Evolutionary conservation across 2,888 invertebrate genomes (phyloP).

Genomic region (Caenorhabditis afra): DNA sequence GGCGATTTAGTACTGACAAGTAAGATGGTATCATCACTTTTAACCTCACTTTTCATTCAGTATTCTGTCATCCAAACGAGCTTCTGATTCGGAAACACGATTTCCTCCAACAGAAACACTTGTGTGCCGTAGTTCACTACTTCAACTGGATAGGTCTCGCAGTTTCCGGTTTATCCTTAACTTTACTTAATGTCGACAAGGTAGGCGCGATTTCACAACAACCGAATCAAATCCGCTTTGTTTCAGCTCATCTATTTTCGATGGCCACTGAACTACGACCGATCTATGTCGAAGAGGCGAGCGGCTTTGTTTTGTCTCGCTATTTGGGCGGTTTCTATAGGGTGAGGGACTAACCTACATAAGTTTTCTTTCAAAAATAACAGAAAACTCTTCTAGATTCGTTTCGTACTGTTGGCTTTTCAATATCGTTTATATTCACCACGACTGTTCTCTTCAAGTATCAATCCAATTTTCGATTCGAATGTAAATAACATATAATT

Average conservation of each 20-base stretch:
- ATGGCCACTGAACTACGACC: conserved; percentile 79
- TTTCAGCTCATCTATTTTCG: conserved; percentile 78
- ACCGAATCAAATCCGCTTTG: neutral
- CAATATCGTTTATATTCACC: conserved; percentile 76
- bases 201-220: too few species aligned
- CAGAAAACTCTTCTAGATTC: conserved; percentile 69
- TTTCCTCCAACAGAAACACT: conserved; percentile 76
- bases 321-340: conserved; percentile 79
- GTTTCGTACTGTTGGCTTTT: conserved; percentile 80
- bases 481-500: neutral
- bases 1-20: conserved; percentile 79
- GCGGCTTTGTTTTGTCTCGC: conserved; percentile 76
- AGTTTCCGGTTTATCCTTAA: conserved; percentile 79
- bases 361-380: neutral
- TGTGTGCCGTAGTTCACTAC: conserved; percentile 78
- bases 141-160: conserved; percentile 80
- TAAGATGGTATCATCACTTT: conserved; percentile 35
- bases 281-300: conserved; percentile 79
- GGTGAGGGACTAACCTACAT: conserved; percentile 69
- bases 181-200: conserved; percentile 79
- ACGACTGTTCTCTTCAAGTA: conserved; percentile 77
- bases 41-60: conserved; percentile 63
- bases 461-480: neutral
- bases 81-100: conserved; percentile 79
- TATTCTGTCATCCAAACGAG: conserved; percentile 80